Evolutionary conservation across 2,888 invertebrate genomes (phyloP).

Genomic region (Tineola bisselliella): DNA sequence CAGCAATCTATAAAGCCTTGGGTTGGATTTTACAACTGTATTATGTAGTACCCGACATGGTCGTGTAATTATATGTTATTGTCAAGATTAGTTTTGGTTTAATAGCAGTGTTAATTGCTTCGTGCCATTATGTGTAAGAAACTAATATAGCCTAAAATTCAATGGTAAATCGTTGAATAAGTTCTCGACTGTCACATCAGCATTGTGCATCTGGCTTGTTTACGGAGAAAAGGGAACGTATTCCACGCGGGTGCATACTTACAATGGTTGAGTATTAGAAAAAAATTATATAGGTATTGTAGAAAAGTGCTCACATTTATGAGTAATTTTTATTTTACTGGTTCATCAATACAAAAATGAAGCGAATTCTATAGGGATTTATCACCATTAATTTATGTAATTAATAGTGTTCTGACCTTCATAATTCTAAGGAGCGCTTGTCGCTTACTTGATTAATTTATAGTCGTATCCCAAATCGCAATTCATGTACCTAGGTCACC

Average conservation of each 20-base stretch:
- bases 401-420: conserved; percentile 1
- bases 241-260: too few species aligned
- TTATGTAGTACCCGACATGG: neutral
- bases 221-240: too few species aligned
- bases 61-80: neutral
- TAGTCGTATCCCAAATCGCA: neutral
- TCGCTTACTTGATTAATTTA: conserved; percentile 8
- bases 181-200: too few species aligned
- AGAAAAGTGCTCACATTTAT: too few species aligned
- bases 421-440: neutral
- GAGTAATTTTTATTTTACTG: too few species aligned
- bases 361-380: neutral
- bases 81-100: neutral
- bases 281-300: too few species aligned
- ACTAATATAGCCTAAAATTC: too few species aligned
- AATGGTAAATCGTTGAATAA: too few species aligned
- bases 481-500: neutral
- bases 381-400: neutral
- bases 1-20: neutral
- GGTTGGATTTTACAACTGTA: conserved; percentile 3
- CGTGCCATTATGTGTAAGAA: neutral
- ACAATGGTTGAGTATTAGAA: too few species aligned
- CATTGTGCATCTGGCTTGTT: too few species aligned
- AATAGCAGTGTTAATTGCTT: neutral
- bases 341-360: neutral